Percentiles rank a stretch among this genome's conserved stretches.
Conservation (phyloP, 2,888 invertebrate species). For the Acronicta psi region DNA sequence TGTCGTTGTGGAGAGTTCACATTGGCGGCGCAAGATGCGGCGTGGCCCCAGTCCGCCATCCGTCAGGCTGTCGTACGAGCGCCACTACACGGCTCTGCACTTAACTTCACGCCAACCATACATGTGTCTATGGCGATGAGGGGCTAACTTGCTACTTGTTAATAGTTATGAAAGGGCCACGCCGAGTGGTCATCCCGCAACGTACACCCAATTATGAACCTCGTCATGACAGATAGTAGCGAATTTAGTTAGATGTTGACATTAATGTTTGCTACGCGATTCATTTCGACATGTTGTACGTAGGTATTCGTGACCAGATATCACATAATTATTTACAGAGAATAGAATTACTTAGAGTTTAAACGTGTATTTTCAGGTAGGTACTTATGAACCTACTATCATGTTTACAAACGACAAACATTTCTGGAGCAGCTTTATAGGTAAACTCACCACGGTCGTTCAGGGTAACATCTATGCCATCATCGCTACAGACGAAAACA, state of each 20-base stretch:
- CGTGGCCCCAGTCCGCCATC: conserved; percentile 74
- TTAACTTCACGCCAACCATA: conserved; percentile 79
- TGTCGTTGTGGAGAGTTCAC: conserved; percentile 56
- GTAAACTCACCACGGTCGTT: no score
- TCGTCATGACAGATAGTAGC: conserved; percentile 62
- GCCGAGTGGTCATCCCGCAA: conserved; percentile 70
- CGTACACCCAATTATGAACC: conserved; percentile 70
- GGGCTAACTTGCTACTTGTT: conserved; percentile 80
- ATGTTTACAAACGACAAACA: no score
- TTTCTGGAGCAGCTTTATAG: no score
- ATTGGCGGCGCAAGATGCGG: conserved; percentile 69
- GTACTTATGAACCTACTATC: no score
- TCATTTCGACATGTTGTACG: conserved; percentile 23
- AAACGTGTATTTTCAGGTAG: no score
- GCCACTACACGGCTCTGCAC: conserved; percentile 83
- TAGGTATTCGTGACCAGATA: background rate
- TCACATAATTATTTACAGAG: background rate
- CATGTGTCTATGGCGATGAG: conserved; percentile 80
- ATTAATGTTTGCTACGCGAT: conserved; percentile 27
- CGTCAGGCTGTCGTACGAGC: conserved; percentile 80
- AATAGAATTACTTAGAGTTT: background rate
- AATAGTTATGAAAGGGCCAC: conserved; percentile 75
- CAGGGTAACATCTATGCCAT: no score
- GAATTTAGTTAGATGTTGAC: conserved; percentile 37
- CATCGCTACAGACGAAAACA: no score